Evolutionary conservation across 53 echinoderm and acorn worm genomes (phyloP).

Genomic region (Holothuria scabra): DNA sequence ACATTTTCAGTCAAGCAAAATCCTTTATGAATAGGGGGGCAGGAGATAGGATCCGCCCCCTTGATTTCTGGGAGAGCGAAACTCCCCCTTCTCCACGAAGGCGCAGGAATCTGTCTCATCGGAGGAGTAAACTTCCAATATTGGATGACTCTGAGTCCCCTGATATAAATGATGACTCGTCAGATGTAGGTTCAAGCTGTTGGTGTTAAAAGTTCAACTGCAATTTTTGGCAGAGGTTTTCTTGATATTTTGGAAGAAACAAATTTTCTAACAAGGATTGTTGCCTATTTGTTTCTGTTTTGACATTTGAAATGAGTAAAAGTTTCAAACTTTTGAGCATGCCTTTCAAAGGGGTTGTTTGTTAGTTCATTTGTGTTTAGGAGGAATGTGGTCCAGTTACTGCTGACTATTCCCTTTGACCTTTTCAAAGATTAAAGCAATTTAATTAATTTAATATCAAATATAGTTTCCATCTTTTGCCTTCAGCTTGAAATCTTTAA

Average conservation of each 20-base stretch:
- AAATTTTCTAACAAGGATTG: too few species aligned
- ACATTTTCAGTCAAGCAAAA: slow-evolving; percentile 39
- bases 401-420: too few species aligned
- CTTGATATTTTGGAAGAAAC: too few species aligned
- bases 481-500: too few species aligned
- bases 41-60: slow-evolving; percentile 28
- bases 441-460: too few species aligned
- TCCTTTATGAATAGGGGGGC: slow-evolving; percentile 9
- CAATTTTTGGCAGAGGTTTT: background rate
- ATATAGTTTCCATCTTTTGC: too few species aligned
- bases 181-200: slow-evolving; percentile 27
- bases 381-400: too few species aligned
- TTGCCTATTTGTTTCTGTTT: too few species aligned
- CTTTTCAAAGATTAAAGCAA: too few species aligned
- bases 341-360: too few species aligned
- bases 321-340: background rate
- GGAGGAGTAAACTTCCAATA: slow-evolving; percentile 5
- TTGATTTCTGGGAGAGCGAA: slow-evolving; percentile 39
- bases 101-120: background rate
- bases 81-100: background rate
- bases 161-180: slow-evolving; percentile 5
- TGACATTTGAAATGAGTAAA: too few species aligned
- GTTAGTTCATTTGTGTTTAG: background rate
- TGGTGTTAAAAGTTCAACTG: background rate
- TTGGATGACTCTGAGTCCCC: slow-evolving; percentile 17